These are phyloP conservation scores for Torymus aiolomorphi DNA, from an alignment of 2,888 invertebrate genomes.

Conservation along the genomic window DNA sequence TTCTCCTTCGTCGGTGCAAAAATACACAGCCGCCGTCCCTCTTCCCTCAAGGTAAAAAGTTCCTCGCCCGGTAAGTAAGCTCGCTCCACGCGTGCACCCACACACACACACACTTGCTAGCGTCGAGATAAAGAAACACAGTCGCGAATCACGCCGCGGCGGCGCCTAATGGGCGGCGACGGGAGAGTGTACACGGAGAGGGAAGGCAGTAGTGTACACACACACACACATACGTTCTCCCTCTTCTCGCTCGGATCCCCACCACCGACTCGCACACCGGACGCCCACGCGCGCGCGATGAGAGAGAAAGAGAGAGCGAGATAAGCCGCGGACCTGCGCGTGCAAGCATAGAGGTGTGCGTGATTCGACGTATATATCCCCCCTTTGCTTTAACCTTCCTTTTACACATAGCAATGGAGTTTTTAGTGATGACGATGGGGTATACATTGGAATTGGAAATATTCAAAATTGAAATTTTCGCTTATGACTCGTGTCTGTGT, in stretches of 20 bases:
- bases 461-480: no score
- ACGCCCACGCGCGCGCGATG: conserved; percentile 31
- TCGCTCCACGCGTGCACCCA: neutral
- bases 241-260: conserved; percentile 43
- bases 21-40: neutral
- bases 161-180: conserved; percentile 75
- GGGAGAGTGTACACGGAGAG: conserved; percentile 49
- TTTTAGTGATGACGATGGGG: no score
- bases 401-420: no score
- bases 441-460: no score
- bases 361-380: no score
- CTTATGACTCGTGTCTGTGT: no score
- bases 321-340: conserved; percentile 19
- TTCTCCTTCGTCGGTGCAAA: no score
- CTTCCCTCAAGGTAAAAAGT: conserved; percentile 26
- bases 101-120: neutral
- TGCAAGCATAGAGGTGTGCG: no score
- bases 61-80: neutral
- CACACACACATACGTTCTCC: conserved; percentile 15
- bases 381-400: no score
- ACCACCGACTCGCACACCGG: conserved; percentile 50
- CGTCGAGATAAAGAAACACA: conserved; percentile 65
- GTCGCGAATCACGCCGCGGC: conserved; percentile 74
- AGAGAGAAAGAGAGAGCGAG: conserved; percentile 18
- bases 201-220: conserved; percentile 52